These are phyloP conservation scores for Mola mola DNA, from an alignment of 2,113 vertebrate genomes.

Conservation along the genomic window DNA sequence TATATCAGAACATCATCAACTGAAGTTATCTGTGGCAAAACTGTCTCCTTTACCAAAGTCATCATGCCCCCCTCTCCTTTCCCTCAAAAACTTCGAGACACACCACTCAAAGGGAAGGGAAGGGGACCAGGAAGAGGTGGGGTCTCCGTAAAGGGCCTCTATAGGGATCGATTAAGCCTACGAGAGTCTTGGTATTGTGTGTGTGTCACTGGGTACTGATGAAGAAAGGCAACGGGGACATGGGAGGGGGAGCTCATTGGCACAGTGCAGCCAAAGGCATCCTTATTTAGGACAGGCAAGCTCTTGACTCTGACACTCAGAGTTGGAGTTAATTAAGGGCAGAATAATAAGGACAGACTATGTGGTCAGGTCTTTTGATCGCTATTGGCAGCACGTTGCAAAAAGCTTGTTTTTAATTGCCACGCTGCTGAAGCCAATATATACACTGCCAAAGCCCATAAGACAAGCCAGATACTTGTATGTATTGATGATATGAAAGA, in stretches of 20 bases:
- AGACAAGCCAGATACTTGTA: conserved; percentile 37
- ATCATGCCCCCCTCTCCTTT: conserved; percentile 8
- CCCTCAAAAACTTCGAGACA: conserved; percentile 38
- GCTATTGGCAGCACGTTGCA: conserved; percentile 53
- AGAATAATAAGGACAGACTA: conserved; percentile 67
- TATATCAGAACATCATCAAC: background rate
- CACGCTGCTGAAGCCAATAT: conserved; percentile 47
- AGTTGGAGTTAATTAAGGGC: conserved; percentile 63
- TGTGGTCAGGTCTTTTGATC: conserved; percentile 58
- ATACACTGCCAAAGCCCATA: conserved; percentile 44
- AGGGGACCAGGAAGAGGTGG: conserved; percentile 15
- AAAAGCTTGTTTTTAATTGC: conserved; percentile 61
- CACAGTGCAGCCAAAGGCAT: conserved; percentile 54
- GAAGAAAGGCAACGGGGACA: conserved; percentile 60
- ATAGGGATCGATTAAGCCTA: conserved; percentile 59
- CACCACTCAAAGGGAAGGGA: conserved; percentile 40
- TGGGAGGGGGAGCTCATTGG: conserved; percentile 40
- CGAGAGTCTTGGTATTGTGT: conserved; percentile 77
- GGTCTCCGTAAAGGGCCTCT: conserved; percentile 66
- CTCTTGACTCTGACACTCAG: conserved; percentile 60
- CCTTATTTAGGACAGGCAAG: conserved; percentile 64
- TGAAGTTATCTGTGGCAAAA: background rate
- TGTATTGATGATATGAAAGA: conserved; percentile 35
- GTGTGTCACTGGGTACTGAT: conserved; percentile 78
- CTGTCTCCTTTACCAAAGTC: conserved; percentile 14